These are phyloP conservation scores for Sepiola atlantica DNA, from an alignment of 2,888 invertebrate genomes.

Conservation along the genomic window DNA sequence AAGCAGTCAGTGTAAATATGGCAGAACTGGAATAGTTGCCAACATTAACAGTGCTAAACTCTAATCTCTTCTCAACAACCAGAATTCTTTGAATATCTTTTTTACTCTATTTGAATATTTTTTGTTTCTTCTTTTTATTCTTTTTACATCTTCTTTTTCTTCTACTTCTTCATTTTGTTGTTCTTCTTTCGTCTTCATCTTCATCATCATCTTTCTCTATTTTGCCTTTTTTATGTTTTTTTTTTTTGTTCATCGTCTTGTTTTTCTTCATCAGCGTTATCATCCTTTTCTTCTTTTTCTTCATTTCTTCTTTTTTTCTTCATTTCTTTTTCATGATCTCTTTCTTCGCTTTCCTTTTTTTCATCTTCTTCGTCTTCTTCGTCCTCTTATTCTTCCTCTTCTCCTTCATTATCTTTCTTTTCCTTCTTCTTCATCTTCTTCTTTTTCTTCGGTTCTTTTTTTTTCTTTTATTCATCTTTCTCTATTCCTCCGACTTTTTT, in stretches of 20 bases:
- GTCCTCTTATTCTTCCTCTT: no score
- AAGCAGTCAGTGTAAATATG: neutral
- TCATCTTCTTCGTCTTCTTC: no score
- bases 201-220: neutral
- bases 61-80: neutral
- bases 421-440: no score
- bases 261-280: neutral
- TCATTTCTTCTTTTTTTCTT: neutral
- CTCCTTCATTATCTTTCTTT: no score
- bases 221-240: neutral
- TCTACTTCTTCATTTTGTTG: neutral
- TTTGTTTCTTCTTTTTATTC: neutral
- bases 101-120: neutral
- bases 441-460: no score
- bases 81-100: neutral
- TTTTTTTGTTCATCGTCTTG: neutral
- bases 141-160: neutral
- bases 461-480: no score
- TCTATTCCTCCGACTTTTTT: no score
- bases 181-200: no score
- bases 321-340: neutral
- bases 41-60: conserved; percentile 4
- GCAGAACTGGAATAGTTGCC: conserved; percentile 8
- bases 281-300: neutral
- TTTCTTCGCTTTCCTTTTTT: neutral